Evolutionary conservation across 1,140 invertebrate genomes (phyloP), one percentile per base, ranked within the genome.

Genomic region (Penaeus japonicus): DNA sequence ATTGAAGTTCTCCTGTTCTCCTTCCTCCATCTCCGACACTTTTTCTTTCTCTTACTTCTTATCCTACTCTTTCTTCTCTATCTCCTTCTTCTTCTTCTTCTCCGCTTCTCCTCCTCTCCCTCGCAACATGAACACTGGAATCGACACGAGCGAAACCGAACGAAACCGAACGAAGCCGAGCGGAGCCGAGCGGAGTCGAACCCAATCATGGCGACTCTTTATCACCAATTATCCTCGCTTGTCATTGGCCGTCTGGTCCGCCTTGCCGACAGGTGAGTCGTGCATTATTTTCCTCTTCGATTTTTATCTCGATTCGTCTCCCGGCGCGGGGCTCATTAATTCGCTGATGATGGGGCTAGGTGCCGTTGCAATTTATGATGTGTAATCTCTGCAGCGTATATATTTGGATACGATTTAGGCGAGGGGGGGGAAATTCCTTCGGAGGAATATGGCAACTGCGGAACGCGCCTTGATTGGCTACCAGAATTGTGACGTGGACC

Each of bases 221-320:
- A 85, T 85, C 84, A 85, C 55, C 47, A 75, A 85, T 85, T 85
- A 85, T 77, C 24, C 70, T 85, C 84, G 84, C 84, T 27, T 77
- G 84, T 85, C 84, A 85, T 57, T 85, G 75, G 53, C 59, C 55
- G 77, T 39, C 77, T 54, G 77, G 77, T 54, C 20, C 77, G 32
- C 77, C 77, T 24, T 24, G 77, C 77, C 39, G 20, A 79, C 22
- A 54, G 32, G 47, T 47, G 75, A 53, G 17, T 18, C 32, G 39
- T 79, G 24, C 39, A 39, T 53, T 79, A 53, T 53, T 79, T 79
- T 79, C 77, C 15, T 53, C 39, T 12, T 22, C 22, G 32, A 54
- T 79, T 79, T 79, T 53, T 79, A 24, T 24, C 20, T 47, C 83
- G 83, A 84, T 84, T 73, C n/a, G 62, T 84, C 83, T 84, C 70